Evolutionary conservation across 2,888 invertebrate species (phyloP), one percentile per base, ranked within the genome.

Genomic region (Acronicta leporina): DNA sequence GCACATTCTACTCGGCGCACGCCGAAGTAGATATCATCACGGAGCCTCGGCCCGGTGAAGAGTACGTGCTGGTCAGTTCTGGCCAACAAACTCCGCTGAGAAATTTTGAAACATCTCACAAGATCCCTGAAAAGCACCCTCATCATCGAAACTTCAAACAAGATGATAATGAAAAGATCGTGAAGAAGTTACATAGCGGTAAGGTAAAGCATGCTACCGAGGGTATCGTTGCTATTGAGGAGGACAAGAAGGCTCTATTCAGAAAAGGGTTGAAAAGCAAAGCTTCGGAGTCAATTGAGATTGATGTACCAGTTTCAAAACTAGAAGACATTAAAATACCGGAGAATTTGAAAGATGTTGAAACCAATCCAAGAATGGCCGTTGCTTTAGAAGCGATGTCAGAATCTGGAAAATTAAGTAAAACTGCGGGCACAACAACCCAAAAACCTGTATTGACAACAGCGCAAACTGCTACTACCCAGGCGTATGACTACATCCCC

Each of bases 71-170:
- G 77, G 95, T 96, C 58, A 96, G 96, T 76, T 92, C 95, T 14
- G 94, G 94, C 16, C 92, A 93, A 68, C 93, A 94, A 73, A 94
- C 93, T 25, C 91, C 94, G 1, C 57, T 94, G 27, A 88, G 90
- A 77, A 89, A 88, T 77, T 97, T 97, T 79, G 97, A 97, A 88
- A 96, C 97, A 2, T 94, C 97, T 2, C 97, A 97, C 84, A 97
- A 97, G 89, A 95, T 96, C 72, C 96, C 96, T 0, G 95, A 94
- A 14, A 92, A 93, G 77, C 90, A 94, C 67, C 91, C 94, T 1
- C 72, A 87, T 57, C 89, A 93, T 47, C 86, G 89, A 50, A 71
- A 87, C 43, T 75, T 88, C 11, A 90, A 76, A 52, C 68, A 76
- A 51, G 77, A 89, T 79, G 95, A 90, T 80, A 93, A 80, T 87